Conservation (phyloP, 1,140 invertebrate genomes). For the Oedothorax gibbosus region DNA sequence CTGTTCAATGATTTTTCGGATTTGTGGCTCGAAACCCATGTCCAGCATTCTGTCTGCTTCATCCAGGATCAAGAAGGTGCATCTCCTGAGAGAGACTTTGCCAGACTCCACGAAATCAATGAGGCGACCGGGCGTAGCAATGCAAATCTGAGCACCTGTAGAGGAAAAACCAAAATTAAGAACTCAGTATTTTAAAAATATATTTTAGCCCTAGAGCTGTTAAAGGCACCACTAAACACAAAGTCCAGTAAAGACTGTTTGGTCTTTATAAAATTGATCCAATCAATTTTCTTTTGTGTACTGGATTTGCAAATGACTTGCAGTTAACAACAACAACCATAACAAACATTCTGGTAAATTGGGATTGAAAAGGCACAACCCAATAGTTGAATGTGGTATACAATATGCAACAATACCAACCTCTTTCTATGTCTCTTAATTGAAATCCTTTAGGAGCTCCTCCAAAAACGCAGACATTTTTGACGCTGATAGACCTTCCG, state of each 20-base stretch:
- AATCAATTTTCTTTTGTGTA: no score
- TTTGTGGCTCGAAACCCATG: slow-evolving; percentile 99
- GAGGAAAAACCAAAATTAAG: not conserved
- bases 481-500: slow-evolving; percentile 82
- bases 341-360: no score
- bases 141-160: slow-evolving; percentile 93
- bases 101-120: slow-evolving; percentile 95
- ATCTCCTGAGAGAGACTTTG: slow-evolving; percentile 86
- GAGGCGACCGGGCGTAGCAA: slow-evolving; percentile 89
- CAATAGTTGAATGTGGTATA: not conserved
- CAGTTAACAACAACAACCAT: no score
- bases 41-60: slow-evolving; percentile 99
- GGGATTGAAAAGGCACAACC: not conserved
- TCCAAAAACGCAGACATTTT: slow-evolving; percentile 94
- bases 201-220: not conserved
- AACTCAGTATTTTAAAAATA: not conserved
- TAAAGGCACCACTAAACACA: not conserved
- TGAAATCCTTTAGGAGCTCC: slow-evolving; percentile 94
- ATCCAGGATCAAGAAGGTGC: slow-evolving; percentile 95
- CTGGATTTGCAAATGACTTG: no score
- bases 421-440: slow-evolving; percentile 81
- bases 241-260: not conserved
- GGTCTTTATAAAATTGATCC: no score
- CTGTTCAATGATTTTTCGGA: slow-evolving; percentile 95
- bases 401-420: not conserved